phyloP scores from a whole-genome alignment of 64 coral and sea anemone genomes.

The Stylophora pistillata region DNA sequence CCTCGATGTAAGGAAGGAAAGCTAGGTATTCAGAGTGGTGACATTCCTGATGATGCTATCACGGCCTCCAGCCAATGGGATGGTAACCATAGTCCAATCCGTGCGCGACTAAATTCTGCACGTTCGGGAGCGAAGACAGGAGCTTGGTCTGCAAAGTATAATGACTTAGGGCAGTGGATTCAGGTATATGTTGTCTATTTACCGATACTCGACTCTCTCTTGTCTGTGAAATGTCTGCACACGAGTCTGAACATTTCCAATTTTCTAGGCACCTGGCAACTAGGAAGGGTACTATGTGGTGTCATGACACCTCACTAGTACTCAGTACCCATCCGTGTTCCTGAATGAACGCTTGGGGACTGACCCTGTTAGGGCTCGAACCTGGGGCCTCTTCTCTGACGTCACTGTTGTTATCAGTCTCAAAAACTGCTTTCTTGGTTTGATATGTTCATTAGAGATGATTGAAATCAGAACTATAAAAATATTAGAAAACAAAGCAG shows the following conservation, averaged over 20 bases:
- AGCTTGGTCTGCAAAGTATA: conserved; percentile 69
- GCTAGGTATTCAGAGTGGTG: conserved; percentile 55
- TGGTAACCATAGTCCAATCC: conserved; percentile 48
- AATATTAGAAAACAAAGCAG: too few species aligned
- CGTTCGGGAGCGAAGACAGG: conserved; percentile 39
- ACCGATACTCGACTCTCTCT: background rate
- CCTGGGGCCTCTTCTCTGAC: too few species aligned
- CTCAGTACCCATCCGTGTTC: too few species aligned
- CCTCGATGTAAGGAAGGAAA: conserved; percentile 45
- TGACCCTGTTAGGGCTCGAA: too few species aligned
- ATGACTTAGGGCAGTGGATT: conserved; percentile 59
- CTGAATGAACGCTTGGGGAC: too few species aligned
- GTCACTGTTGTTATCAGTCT: too few species aligned
- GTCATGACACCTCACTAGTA: too few species aligned
- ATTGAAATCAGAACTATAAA: too few species aligned
- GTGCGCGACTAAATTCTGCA: conserved; percentile 56
- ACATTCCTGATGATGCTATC: conserved; percentile 47
- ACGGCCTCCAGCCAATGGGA: conserved; percentile 67
- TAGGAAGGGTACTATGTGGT: too few species aligned
- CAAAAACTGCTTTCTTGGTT: too few species aligned
- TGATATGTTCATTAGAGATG: too few species aligned
- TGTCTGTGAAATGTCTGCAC: background rate
- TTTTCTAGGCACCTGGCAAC: background rate
- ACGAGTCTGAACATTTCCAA: background rate
- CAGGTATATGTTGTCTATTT: conserved; percentile 16